Conservation (phyloP, 2,888 invertebrate genomes). For the Hirtodrosophila duncani region DNA sequence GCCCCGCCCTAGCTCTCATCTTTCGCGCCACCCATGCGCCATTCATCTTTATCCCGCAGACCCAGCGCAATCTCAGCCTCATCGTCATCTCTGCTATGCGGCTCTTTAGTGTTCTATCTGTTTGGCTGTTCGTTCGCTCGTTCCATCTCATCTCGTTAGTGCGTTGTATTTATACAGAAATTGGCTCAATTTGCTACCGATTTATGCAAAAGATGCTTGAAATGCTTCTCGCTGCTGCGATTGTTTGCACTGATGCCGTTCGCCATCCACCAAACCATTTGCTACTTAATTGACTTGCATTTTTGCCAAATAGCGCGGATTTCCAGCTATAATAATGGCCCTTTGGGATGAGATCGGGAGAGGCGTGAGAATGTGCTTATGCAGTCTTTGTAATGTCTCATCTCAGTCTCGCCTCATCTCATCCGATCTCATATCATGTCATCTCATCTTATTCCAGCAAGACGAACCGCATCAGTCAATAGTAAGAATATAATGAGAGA, state of each 20-base stretch:
- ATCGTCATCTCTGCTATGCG: slow-evolving; percentile 5
- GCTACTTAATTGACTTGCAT: slow-evolving; percentile 74
- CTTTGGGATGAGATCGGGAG: slow-evolving; percentile 31
- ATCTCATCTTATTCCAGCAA: background rate
- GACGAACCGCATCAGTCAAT: too few relatives aligned
- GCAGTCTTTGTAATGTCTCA: background rate
- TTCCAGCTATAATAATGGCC: slow-evolving; percentile 42
- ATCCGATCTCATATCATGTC: background rate
- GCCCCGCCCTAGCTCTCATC: slow-evolving; percentile 41
- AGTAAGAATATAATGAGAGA: too few relatives aligned
- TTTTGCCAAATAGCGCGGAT: slow-evolving; percentile 38
- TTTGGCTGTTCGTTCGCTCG: slow-evolving; percentile 20
- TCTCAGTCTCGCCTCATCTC: background rate
- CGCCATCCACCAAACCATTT: slow-evolving; percentile 56
- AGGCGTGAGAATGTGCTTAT: background rate
- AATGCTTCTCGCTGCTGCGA: slow-evolving; percentile 48
- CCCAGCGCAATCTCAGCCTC: background rate
- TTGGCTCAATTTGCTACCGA: slow-evolving; percentile 72
- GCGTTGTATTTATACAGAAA: slow-evolving; percentile 63
- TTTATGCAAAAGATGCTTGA: slow-evolving; percentile 68
- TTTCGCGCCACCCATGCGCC: slow-evolving; percentile 3
- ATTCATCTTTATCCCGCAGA: too few relatives aligned
- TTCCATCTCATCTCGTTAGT: slow-evolving; percentile 57
- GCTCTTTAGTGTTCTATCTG: slow-evolving; percentile 4
- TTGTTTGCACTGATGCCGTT: slow-evolving; percentile 62